phyloP scores from a whole-genome alignment of 2,797 vertebrate species.

The Brachyalestes nurse region DNA sequence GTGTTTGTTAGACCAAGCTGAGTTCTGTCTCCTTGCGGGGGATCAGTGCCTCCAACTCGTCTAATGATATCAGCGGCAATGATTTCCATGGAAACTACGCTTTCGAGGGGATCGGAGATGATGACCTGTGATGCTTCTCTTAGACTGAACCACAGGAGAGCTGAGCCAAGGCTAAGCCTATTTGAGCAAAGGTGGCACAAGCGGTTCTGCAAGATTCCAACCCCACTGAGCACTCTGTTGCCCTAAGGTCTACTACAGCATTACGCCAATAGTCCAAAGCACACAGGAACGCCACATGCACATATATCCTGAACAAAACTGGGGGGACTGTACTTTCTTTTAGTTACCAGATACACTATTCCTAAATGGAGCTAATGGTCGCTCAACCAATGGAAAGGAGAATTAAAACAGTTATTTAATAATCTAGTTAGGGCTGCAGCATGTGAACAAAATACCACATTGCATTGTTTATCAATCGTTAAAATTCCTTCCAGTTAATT shows the following conservation, averaged over 20 bases:
- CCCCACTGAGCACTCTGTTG: conserved; percentile 6
- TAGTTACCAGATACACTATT: too few species aligned
- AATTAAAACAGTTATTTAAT: background rate
- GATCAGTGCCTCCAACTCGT: conserved; percentile 91
- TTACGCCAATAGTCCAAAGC: conserved; percentile 70
- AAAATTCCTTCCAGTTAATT: background rate
- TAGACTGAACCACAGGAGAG: conserved; percentile 55
- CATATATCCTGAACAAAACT: background rate
- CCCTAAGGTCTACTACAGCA: conserved; percentile 68
- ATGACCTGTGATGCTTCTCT: conserved; percentile 86
- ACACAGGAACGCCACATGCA: conserved; percentile 11
- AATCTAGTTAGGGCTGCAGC: background rate
- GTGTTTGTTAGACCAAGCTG: conserved; percentile 87
- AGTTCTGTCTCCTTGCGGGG: conserved; percentile 93
- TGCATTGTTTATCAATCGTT: background rate
- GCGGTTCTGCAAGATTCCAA: conserved; percentile 71
- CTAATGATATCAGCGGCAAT: conserved; percentile 86
- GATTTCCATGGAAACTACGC: conserved; percentile 97
- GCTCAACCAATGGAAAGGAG: background rate
- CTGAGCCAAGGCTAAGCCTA: conserved; percentile 65
- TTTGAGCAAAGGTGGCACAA: conserved; percentile 39
- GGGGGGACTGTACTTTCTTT: background rate
- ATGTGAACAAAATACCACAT: background rate
- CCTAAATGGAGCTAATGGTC: too few species aligned
- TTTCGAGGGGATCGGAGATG: conserved; percentile 98